Conservation (phyloP, 1,140 invertebrate species). For the Eumeta japonica region DNA sequence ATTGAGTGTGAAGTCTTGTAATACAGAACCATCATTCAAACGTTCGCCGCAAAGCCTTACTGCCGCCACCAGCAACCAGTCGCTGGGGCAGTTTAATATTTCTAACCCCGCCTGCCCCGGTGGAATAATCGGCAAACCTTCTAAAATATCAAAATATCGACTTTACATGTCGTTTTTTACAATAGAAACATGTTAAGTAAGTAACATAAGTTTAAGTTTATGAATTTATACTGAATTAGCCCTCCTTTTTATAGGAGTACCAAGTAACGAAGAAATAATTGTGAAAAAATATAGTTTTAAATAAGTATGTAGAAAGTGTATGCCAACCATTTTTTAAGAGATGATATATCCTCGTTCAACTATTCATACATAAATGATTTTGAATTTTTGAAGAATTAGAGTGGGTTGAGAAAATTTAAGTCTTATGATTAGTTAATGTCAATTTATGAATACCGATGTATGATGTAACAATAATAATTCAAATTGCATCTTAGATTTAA, state of each 20-base stretch:
- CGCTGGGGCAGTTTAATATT: conserved; percentile 70
- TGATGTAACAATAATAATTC: not conserved
- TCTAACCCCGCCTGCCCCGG: conserved; percentile 70
- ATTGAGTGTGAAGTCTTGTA: conserved; percentile 64
- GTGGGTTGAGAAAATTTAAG: not conserved
- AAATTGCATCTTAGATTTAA: not conserved
- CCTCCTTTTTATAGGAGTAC: not conserved
- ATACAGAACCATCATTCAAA: conserved; percentile 67
- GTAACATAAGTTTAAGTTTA: conserved; percentile 2
- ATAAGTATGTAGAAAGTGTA: not conserved
- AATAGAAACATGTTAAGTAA: not conserved
- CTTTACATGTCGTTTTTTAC: not conserved
- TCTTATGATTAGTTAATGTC: not conserved
- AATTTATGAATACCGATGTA: not conserved
- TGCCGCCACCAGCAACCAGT: conserved; percentile 68
- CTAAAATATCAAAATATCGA: conserved; percentile 27
- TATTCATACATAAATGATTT: not conserved
- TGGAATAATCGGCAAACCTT: conserved; percentile 61
- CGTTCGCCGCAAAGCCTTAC: conserved; percentile 69
- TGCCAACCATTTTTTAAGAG: not conserved
- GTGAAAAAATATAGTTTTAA: not conserved
- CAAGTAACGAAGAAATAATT: not conserved
- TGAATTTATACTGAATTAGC: conserved; percentile 2
- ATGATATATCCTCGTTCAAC: not conserved
- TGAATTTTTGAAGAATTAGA: not conserved